Base-by-base conservation (phyloP, 2,888 invertebrate species). In the Conchocele bisecta region DNA sequence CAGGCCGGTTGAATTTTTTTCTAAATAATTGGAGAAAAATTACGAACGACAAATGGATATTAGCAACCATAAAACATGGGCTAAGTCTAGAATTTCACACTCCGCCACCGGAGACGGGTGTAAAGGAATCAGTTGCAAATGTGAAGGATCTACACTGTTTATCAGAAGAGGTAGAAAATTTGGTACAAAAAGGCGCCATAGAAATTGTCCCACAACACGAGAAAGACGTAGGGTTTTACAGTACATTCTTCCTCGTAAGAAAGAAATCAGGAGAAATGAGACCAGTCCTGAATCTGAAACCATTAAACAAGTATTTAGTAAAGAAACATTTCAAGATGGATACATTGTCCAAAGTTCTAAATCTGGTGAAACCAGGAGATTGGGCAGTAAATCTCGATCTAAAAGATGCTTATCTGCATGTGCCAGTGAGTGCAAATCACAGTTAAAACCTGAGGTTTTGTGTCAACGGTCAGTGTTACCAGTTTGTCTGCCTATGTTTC, bases 301-400 rank as follows among this genome's bases (percentile, higher is more conserved):
- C 65, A 24, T 58, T 69, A 1, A 74, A 69, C 35, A 15, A 20
- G 51, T 69, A 69, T 70, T 51, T 70, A 37, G 5, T 9, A 29
- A 70, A 66, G 33, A 39, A 57, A 24, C 65, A 65, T 39, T 74
- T 74, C 73, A 73, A 73, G 37, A 68, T 68, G 68, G 68, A 68
- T 35, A 68, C 64, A 4, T 26, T 75, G 11, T 13, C 48, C 7
- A 67, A 75, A 26, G 72, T 72, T 33, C 15, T 76, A 41, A 69
- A 69, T 50, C 26, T 72, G 31, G 72, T 65, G n/a, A 60, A 39
- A 48, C 42, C 33, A 63, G 60, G 60, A 48, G 66, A 73, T 54
- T 76, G 72, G 69, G 66, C 73, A 33, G 22, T 65, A 13, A 53
- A 54, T 26, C 17, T 74, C 24, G 65, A 69, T 54, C 35, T 74